phyloP scores from a whole-genome alignment of 37 sponge, comb jelly and placozoan genomes.

The Amphimedon queenslandica region DNA sequence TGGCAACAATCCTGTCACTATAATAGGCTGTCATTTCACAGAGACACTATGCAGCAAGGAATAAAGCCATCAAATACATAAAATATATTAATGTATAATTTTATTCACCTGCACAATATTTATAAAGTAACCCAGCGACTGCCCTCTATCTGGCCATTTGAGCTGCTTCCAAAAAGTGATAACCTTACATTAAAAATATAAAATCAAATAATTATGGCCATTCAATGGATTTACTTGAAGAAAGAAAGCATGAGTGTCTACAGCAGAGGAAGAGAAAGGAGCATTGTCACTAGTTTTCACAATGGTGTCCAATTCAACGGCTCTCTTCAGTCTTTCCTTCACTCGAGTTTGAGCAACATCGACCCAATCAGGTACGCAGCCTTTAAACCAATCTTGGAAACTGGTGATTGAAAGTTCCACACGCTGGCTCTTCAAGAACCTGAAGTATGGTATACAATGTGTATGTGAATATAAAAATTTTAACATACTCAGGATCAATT shows the following conservation, averaged over 20 bases:
- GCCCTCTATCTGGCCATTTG: constrained; percentile 35
- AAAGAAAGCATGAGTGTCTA: constrained; percentile 33
- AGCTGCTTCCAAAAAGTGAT: constrained; percentile 21
- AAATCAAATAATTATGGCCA: not conserved
- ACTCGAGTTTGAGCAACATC: constrained; percentile 7
- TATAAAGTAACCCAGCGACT: constrained; percentile 13
- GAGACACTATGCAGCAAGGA: not conserved
- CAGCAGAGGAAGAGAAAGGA: constrained; percentile 45
- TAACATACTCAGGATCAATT: not conserved
- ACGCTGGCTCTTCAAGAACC: not conserved
- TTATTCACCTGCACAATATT: constrained; percentile 11
- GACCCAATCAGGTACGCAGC: constrained; percentile 38
- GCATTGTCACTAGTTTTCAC: constrained; percentile 5
- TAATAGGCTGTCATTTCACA: constrained; percentile 2
- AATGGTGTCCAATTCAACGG: constrained; percentile 29
- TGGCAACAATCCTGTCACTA: not conserved
- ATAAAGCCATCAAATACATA: not conserved
- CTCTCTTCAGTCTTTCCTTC: constrained; percentile 23
- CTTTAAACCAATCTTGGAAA: constrained; percentile 42
- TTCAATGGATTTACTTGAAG: constrained; percentile 26
- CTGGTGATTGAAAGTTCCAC: not conserved
- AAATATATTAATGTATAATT: not conserved
- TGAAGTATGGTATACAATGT: not conserved
- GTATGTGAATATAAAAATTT: not conserved
- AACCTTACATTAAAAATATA: constrained; percentile 4